Base-by-base conservation (phyloP, 1,140 invertebrate genomes). In the Ruditapes philippinarum region DNA sequence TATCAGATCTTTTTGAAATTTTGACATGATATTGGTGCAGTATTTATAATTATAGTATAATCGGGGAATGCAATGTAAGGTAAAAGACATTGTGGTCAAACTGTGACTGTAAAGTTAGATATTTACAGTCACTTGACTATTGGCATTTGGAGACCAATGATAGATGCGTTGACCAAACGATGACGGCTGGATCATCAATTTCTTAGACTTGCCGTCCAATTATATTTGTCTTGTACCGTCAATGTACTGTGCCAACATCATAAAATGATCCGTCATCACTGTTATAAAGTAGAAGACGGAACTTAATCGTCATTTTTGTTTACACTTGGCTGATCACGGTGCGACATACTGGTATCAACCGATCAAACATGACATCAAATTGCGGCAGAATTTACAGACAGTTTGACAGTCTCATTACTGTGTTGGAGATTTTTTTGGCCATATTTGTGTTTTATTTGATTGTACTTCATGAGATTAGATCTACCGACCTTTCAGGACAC, bases 381-480 rank as follows among this genome's bases (percentile, higher is more conserved):
- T 80, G 60, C 40, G 51, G 85, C 40, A 36, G 62, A 88, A 45
- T 60, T 88, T 88, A 88, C 76, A 49, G 85, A 88, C 85, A 88
- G 36, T 80, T 88, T 88, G 85, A 88, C 85, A 88, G 49, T 79
- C 85, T 88, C 85, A 88, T 88, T 88, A 88, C 33, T 12, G 85
- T n/a, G 38, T 28, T 54, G 28, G 2, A 3, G 76, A 76, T 28
- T n/a, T 14, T 88, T 65, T 88, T 60, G 76, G 85, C 85, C 85
- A 88, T 88, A 88, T 88, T 88, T 88, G 85, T 80, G 51, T 80
- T 88, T 88, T 88, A 88, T 80, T 68, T 79, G 74, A 80, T 88
- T 60, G 40, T n/a, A n/a, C 74, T 33, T 36, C 5, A 19, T 54
- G 49, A 36, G 45, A 78, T 51, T 25, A 36, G 42, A 70, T 54